These are phyloP conservation scores for Cladopsammia gracilis DNA, from an alignment of 64 coral and sea anemone genomes.

Conservation along the genomic window DNA sequence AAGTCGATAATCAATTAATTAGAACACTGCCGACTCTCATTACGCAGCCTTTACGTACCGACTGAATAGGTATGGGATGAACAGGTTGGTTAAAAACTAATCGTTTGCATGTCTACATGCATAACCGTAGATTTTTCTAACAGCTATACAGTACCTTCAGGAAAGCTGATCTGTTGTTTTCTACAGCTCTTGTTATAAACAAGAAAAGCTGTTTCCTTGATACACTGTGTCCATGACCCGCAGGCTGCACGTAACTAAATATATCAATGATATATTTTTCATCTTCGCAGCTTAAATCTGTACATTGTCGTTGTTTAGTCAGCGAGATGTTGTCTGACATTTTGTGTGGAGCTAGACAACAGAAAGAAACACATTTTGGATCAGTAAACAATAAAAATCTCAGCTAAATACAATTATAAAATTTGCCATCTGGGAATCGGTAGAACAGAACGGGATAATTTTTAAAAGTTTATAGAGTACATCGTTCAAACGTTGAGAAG, in stretches of 20 bases:
- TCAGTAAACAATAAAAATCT: too few species aligned
- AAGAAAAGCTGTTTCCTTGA: neutral
- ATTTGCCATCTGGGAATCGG: too few species aligned
- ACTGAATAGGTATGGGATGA: too few species aligned
- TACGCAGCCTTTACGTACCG: too few species aligned
- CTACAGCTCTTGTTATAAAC: neutral
- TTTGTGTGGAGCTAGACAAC: neutral
- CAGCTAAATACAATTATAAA: too few species aligned
- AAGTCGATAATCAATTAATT: neutral
- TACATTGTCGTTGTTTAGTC: neutral
- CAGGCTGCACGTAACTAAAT: neutral
- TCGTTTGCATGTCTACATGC: too few species aligned
- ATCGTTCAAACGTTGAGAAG: too few species aligned
- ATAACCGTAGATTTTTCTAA: too few species aligned
- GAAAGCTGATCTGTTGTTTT: neutral
- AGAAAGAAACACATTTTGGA: neutral
- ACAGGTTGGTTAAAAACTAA: too few species aligned
- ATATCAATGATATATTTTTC: neutral
- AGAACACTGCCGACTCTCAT: neutral
- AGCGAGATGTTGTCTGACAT: neutral
- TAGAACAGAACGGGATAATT: too few species aligned
- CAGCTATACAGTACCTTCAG: neutral
- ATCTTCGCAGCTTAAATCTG: neutral
- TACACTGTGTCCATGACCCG: neutral
- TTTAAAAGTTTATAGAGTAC: too few species aligned